These are phyloP conservation scores for Aphidius gifuensis DNA, from an alignment of 1,140 invertebrate species.

Conservation along the genomic window DNA sequence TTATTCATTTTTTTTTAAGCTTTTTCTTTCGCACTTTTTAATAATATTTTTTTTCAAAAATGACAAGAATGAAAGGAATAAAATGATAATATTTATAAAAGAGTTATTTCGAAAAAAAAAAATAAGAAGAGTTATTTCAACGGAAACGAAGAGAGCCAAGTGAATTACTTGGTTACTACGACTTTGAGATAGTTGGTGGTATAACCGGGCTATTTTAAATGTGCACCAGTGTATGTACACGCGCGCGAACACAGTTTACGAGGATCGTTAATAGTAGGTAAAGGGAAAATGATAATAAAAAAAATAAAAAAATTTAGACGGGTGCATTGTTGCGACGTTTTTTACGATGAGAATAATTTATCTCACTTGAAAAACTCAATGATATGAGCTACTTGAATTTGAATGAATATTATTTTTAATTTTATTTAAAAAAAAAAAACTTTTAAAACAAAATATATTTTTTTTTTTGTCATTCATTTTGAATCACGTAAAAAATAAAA, in stretches of 20 bases:
- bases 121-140: slow-evolving; percentile 23
- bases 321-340: slow-evolving; percentile 21
- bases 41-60: background rate
- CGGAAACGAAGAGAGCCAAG: slow-evolving; percentile 10
- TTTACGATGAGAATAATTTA: slow-evolving; percentile 22
- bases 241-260: slow-evolving; percentile 20
- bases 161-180: slow-evolving; percentile 16
- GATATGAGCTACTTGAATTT: background rate
- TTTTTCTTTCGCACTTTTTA: background rate
- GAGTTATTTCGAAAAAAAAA: background rate
- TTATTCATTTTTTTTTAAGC: background rate
- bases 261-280: slow-evolving; percentile 17
- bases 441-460: no score
- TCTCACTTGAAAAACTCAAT: background rate
- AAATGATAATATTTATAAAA: slow-evolving; percentile 25
- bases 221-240: background rate
- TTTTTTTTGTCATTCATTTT: background rate
- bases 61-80: slow-evolving; percentile 6
- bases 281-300: background rate
- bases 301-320: slow-evolving; percentile 9
- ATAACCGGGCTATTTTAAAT: background rate
- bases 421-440: no score
- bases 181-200: slow-evolving; percentile 21
- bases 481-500: no score
- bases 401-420: slow-evolving; percentile 2